Percentiles rank a stretch among this genome's conserved stretches.
These are phyloP conservation scores for Conus canariensis DNA, from an alignment of 2,888 invertebrate species.

Conservation along the genomic window DNA sequence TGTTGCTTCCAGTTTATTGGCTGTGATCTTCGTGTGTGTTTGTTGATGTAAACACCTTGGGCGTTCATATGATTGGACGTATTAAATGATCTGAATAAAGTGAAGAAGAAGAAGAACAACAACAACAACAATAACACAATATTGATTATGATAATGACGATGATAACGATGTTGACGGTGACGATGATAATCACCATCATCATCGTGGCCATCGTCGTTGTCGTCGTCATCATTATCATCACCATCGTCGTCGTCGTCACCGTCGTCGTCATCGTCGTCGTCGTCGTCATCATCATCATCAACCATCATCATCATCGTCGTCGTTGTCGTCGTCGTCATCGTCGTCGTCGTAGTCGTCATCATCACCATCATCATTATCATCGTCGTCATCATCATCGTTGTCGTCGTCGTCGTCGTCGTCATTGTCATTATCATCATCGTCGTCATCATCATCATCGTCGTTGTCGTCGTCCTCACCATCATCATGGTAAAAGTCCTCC, in stretches of 20 bases:
- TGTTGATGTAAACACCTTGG: background rate
- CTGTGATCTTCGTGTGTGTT: background rate
- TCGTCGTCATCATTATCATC: background rate
- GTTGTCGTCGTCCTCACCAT: too few relatives aligned
- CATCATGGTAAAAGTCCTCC: too few relatives aligned
- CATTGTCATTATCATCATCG: background rate
- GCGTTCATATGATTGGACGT: background rate
- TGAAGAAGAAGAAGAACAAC: background rate
- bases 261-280: background rate
- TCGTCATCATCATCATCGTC: background rate
- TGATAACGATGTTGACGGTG: too few relatives aligned
- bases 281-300: too few relatives aligned
- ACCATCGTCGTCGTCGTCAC: background rate
- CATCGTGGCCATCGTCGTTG: background rate
- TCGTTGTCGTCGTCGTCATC: background rate
- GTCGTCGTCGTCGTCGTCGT: background rate
- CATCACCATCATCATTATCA: background rate
- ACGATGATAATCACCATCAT: background rate
- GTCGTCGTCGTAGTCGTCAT: too few relatives aligned
- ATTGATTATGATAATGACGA: too few relatives aligned
- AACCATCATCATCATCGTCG: background rate
- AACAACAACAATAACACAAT: background rate
- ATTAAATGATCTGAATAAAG: background rate
- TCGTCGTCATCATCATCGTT: background rate
- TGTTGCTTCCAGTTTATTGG: background rate